Evolutionary conservation across 2,113 vertebrate genomes (phyloP).

Genomic region (Rhombomys opimus): DNA sequence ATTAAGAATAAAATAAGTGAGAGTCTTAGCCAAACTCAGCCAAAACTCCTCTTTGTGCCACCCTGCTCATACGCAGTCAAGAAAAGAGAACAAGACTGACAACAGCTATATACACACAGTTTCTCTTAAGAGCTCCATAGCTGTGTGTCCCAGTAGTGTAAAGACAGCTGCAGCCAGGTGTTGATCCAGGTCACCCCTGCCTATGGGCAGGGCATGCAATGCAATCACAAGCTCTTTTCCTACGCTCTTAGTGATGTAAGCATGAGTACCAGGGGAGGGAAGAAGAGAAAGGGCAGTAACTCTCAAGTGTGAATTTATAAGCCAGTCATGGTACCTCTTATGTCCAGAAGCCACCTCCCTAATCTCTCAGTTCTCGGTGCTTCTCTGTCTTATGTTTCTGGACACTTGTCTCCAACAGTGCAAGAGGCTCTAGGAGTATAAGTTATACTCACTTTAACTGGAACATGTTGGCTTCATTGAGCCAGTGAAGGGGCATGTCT

Average conservation of each 20-base stretch:
- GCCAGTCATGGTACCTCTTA: background rate
- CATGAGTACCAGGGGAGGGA: background rate
- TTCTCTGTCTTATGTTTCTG: background rate
- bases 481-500: background rate
- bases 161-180: background rate
- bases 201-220: background rate
- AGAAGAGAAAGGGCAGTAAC: too few relatives aligned
- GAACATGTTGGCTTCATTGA: background rate
- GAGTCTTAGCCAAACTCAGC: too few relatives aligned
- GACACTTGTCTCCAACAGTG: background rate
- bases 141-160: background rate
- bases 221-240: background rate
- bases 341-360: background rate
- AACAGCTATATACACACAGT: background rate
- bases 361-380: background rate
- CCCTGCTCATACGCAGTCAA: background rate
- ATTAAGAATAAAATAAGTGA: background rate
- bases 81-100: background rate
- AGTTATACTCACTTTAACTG: background rate
- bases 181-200: too few relatives aligned
- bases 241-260: background rate
- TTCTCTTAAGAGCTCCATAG: background rate
- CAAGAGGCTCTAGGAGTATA: too few relatives aligned
- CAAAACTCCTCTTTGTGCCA: background rate
- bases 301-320: background rate